These are phyloP conservation scores for Lepisosteus osseus DNA, from an alignment of 2,113 vertebrate species.

Conservation along the genomic window DNA sequence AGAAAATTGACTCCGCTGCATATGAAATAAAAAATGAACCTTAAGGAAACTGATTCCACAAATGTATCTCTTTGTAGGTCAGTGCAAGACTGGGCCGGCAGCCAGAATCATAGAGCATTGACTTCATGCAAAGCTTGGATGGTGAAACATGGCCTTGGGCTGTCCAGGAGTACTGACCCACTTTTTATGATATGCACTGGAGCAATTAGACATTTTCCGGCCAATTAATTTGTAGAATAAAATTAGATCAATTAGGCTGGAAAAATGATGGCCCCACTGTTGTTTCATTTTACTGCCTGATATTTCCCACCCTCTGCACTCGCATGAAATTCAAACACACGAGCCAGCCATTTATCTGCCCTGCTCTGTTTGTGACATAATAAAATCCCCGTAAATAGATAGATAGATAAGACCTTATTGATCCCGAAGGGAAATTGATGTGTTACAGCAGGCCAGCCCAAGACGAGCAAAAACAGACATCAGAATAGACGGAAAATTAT, in stretches of 20 bases:
- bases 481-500: too few relatives aligned
- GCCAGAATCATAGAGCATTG: constrained; percentile 38
- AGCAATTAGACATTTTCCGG: constrained; percentile 46
- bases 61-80: constrained; percentile 35
- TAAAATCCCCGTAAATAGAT: not conserved
- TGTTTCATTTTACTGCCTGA: constrained; percentile 9
- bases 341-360: not conserved
- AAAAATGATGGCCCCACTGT: constrained; percentile 24
- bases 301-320: constrained; percentile 14
- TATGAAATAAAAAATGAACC: constrained; percentile 31
- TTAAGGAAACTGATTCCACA: constrained; percentile 29
- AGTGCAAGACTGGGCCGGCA: constrained; percentile 19
- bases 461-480: too few relatives aligned
- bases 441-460: too few relatives aligned
- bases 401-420: too few relatives aligned
- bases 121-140: constrained; percentile 15
- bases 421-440: too few relatives aligned
- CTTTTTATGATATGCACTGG: constrained; percentile 31
- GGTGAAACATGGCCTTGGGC: constrained; percentile 25
- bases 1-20: constrained; percentile 33
- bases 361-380: constrained; percentile 34
- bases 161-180: constrained; percentile 25
- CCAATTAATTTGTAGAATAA: constrained; percentile 44
- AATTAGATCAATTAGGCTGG: constrained; percentile 43
- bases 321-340: constrained; percentile 27